phyloP scores from a whole-genome alignment of 1,140 invertebrate species.

The Drosophila bipectinata region DNA sequence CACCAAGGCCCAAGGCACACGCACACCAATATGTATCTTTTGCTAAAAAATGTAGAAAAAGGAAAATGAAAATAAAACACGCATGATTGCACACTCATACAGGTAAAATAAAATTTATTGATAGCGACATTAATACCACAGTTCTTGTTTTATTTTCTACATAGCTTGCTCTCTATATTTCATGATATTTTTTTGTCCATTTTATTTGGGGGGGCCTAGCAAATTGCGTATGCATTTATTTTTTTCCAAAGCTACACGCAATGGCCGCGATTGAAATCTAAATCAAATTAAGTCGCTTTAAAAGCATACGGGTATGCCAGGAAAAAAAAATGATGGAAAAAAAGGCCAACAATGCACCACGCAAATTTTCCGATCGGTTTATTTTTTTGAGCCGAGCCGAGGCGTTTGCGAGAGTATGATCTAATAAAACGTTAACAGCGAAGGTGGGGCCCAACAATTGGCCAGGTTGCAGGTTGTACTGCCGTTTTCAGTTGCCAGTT shows the following conservation, averaged over 20 bases:
- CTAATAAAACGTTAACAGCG: constrained; percentile 64
- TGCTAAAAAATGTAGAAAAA: background rate
- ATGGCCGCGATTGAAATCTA: constrained; percentile 76
- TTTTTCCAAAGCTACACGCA: constrained; percentile 66
- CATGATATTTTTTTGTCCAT: constrained; percentile 3
- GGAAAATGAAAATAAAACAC: constrained; percentile 4
- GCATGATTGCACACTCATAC: constrained; percentile 42
- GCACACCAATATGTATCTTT: constrained; percentile 6
- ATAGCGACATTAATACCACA: constrained; percentile 76
- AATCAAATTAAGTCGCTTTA: constrained; percentile 81
- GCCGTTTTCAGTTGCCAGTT: constrained; percentile 5
- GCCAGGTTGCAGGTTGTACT: constrained; percentile 53
- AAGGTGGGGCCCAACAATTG: constrained; percentile 70
- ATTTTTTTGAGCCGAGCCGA: constrained; percentile 60
- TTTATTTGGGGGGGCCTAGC: constrained; percentile 28
- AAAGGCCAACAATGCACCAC: constrained; percentile 66
- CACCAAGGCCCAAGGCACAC: constrained; percentile 71
- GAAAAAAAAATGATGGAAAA: constrained; percentile 27
- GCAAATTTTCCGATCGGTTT: constrained; percentile 48
- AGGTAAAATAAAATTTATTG: constrained; percentile 68
- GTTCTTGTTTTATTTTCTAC: constrained; percentile 46
- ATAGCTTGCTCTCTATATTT: constrained; percentile 34
- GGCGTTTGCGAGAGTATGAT: constrained; percentile 70
- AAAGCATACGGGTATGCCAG: constrained; percentile 75
- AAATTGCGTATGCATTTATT: constrained; percentile 66